phyloP scores from a whole-genome alignment of 2,797 vertebrate species.

The Melanitta fusca region DNA sequence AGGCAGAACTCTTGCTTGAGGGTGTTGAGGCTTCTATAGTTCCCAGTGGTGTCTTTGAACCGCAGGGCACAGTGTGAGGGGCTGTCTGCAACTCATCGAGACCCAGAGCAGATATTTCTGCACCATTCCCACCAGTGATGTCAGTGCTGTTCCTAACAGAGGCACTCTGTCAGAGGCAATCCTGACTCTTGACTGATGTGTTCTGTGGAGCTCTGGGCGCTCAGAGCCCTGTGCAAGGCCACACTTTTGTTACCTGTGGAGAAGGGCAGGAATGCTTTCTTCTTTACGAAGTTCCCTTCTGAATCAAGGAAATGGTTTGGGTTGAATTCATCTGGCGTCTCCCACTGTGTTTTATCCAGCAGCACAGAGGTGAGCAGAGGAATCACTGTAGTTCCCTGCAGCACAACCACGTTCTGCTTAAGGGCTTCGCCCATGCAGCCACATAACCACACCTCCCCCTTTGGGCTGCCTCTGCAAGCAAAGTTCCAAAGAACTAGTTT shows the following conservation, averaged over 20 bases:
- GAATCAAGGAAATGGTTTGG: slow-evolving; percentile 74
- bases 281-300: slow-evolving; percentile 58
- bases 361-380: slow-evolving; percentile 69
- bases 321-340: slow-evolving; percentile 65
- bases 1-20: not conserved
- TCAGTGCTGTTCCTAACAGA: not conserved
- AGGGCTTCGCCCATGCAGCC: not conserved
- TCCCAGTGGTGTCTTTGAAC: not conserved
- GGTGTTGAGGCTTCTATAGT: not conserved
- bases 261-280: slow-evolving; percentile 73
- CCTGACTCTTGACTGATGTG: not conserved
- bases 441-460: not conserved
- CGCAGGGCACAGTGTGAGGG: fast-evolving
- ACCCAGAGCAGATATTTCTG: not conserved
- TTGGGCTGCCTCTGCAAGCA: not conserved
- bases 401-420: not conserved
- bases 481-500: not conserved
- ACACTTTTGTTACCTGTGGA: slow-evolving; percentile 51
- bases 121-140: not conserved
- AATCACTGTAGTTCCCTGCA: slow-evolving; percentile 60
- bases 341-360: slow-evolving; percentile 56
- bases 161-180: not conserved
- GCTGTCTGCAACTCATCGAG: not conserved
- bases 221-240: not conserved
- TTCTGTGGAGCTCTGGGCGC: not conserved